Conservation (phyloP, 2,797 vertebrate genomes). For the Pelobates cultripes region DNA sequence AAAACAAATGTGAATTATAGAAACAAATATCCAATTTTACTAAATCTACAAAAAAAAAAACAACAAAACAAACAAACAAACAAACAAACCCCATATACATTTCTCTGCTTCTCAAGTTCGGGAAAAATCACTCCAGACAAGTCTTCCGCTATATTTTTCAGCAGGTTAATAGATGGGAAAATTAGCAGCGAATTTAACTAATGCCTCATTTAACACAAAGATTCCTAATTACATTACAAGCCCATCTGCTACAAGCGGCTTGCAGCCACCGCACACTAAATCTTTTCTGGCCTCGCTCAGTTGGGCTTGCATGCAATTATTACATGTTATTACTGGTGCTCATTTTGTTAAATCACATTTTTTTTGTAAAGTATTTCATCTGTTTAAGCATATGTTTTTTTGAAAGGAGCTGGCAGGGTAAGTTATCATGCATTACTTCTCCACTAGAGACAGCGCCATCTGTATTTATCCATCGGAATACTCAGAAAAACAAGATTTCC, state of each 20-base stretch:
- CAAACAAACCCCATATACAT: neutral
- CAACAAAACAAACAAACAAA: neutral
- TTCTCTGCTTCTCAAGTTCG: no score
- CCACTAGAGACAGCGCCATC: constrained; percentile 21
- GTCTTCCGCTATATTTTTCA: constrained; percentile 64
- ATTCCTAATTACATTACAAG: constrained; percentile 85
- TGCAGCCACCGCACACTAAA: constrained; percentile 57
- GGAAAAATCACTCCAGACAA: neutral
- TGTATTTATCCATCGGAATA: constrained; percentile 22
- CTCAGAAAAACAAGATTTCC: neutral
- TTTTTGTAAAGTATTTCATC: constrained; percentile 58
- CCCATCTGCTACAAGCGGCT: constrained; percentile 72
- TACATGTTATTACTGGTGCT: constrained; percentile 52
- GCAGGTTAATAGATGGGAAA: constrained; percentile 85
- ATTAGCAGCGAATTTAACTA: constrained; percentile 89
- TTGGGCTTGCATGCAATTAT: constrained; percentile 69
- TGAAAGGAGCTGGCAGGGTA: constrained; percentile 31
- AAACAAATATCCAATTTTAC: no score
- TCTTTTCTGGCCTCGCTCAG: constrained; percentile 51
- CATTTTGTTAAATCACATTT: constrained; percentile 59
- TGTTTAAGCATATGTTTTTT: constrained; percentile 53
- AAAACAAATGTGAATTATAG: no score
- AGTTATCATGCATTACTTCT: constrained; percentile 6
- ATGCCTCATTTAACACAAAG: constrained; percentile 82
- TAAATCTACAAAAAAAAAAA: neutral